Evolutionary conservation across 2,888 invertebrate genomes (phyloP).

Genomic region (Yponomeuta plumbellus): DNA sequence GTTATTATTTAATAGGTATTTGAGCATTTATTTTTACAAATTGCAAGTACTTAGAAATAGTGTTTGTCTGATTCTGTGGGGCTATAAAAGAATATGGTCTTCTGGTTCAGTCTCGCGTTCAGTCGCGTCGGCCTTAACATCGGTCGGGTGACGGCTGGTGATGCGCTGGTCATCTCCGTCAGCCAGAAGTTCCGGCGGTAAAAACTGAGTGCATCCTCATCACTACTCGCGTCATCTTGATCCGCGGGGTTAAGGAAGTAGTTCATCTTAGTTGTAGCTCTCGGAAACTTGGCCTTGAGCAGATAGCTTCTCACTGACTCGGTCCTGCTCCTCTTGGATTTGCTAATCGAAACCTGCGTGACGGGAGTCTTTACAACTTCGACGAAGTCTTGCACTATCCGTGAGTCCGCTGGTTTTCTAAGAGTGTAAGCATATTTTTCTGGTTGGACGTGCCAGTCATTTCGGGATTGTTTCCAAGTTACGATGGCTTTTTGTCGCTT

Average conservation of each 20-base stretch:
- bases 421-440: neutral
- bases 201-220: neutral
- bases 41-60: slow-evolving; percentile 22
- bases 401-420: neutral
- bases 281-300: neutral
- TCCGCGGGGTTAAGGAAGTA: neutral
- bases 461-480: neutral
- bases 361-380: neutral
- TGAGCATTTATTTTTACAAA: neutral
- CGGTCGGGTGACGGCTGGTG: slow-evolving; percentile 28
- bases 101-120: slow-evolving; percentile 23
- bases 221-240: neutral
- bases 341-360: neutral
- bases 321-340: neutral
- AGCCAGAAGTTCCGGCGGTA: neutral
- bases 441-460: neutral
- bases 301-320: neutral
- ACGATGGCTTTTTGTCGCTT: neutral
- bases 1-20: neutral
- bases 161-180: slow-evolving; percentile 22
- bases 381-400: neutral
- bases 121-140: neutral
- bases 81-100: slow-evolving; percentile 59
- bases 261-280: neutral
- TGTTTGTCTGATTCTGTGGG: slow-evolving; percentile 52